Evolutionary conservation across 2,113 vertebrate species (phyloP).

Genomic region (Apodemus sylvaticus): DNA sequence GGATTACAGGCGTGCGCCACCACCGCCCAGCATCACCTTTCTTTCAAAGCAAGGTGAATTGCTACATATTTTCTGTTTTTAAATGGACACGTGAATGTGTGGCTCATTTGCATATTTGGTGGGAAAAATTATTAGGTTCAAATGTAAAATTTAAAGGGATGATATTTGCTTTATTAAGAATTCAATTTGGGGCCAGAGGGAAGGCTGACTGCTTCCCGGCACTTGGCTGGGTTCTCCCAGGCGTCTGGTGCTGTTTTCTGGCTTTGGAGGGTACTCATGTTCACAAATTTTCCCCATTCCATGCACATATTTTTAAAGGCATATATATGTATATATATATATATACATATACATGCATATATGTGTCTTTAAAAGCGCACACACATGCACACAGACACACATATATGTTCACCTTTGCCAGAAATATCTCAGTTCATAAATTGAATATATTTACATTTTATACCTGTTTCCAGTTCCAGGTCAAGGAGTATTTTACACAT

Average conservation of each 20-base stretch:
- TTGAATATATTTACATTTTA: background rate
- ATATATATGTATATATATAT: background rate
- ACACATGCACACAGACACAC: no score
- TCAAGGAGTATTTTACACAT: background rate
- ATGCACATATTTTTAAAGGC: no score
- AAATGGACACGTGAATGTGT: background rate
- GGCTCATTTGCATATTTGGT: background rate
- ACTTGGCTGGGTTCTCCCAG: background rate
- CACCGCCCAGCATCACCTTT: no score
- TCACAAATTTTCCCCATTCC: background rate
- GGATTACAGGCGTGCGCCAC: no score
- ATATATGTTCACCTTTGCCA: slow-evolving; percentile 36
- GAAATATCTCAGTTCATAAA: slow-evolving; percentile 1
- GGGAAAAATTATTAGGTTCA: background rate
- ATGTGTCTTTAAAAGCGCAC: no score
- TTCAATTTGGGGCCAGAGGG: background rate
- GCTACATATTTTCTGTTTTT: slow-evolving; percentile 31
- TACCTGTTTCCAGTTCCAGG: background rate
- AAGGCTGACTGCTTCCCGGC: background rate
- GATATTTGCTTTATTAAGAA: slow-evolving; percentile 21
- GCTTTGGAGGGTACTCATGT: background rate
- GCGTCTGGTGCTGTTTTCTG: background rate
- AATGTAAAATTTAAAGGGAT: slow-evolving; percentile 12
- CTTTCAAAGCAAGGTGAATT: background rate
- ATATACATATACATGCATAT: background rate